These are phyloP conservation scores for Xiphophorus maculatus DNA, from an alignment of 2,113 vertebrate species.

Conservation along the genomic window DNA sequence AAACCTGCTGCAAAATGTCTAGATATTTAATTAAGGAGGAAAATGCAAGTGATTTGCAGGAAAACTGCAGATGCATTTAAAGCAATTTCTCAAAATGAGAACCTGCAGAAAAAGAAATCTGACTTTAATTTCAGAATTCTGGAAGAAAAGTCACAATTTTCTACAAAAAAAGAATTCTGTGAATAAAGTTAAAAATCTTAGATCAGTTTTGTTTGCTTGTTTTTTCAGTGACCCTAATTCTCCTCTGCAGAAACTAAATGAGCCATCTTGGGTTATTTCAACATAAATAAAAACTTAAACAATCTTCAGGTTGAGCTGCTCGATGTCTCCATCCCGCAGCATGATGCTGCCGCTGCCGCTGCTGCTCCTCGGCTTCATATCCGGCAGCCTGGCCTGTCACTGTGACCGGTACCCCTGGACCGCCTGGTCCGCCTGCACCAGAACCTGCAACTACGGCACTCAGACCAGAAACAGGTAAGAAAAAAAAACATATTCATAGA, in stretches of 20 bases:
- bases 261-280: background rate
- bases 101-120: background rate
- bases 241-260: too few relatives aligned
- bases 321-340: constrained; percentile 54
- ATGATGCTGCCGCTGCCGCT: constrained; percentile 43
- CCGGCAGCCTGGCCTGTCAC: constrained; percentile 78
- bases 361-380: constrained; percentile 62
- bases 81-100: background rate
- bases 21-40: too few relatives aligned
- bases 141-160: too few relatives aligned
- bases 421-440: constrained; percentile 86
- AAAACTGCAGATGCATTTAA: background rate
- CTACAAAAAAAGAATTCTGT: too few relatives aligned
- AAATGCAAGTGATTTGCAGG: background rate
- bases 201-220: too few relatives aligned
- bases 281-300: background rate
- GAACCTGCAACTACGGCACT: constrained; percentile 85
- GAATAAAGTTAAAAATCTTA: too few relatives aligned
- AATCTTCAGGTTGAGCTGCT: constrained; percentile 4
- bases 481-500: background rate
- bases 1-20: background rate
- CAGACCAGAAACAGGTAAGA: constrained; percentile 84
- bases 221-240: too few relatives aligned
- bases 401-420: constrained; percentile 89
- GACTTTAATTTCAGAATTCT: too few relatives aligned